A percentile compares a stretch with the other conserved stretches of the same genome.
Conservation (phyloP, 2,888 invertebrate genomes). For the Athalia cordata region DNA sequence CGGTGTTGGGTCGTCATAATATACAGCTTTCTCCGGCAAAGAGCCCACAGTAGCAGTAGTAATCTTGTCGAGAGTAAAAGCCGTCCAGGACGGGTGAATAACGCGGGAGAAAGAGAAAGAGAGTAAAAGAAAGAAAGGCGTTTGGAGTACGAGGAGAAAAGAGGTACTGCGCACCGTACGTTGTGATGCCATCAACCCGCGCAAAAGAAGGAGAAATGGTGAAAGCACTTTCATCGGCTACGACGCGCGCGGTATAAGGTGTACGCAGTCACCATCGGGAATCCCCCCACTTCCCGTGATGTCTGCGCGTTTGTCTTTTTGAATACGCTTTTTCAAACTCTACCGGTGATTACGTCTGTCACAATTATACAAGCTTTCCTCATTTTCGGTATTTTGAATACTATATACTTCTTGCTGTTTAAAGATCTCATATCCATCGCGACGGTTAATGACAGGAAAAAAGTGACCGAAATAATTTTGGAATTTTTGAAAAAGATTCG, state of each 20-base stretch:
- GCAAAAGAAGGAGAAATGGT: conserved; percentile 40
- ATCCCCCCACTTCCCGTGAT: no score
- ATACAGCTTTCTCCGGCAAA: conserved; percentile 64
- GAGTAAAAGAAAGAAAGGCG: conserved; percentile 51
- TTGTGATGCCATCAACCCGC: not conserved
- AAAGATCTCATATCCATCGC: no score
- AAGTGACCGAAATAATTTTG: no score
- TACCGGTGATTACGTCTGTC: no score
- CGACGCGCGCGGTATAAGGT: not conserved
- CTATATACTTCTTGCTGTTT: no score
- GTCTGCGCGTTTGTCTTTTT: no score
- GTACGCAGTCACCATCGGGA: no score
- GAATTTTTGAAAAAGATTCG: no score
- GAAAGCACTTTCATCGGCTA: conserved; percentile 41
- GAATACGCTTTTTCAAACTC: no score
- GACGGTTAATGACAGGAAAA: no score
- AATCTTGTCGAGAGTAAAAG: conserved; percentile 17
- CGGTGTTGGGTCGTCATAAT: conserved; percentile 48
- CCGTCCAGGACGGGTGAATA: conserved; percentile 27
- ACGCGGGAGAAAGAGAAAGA: conserved; percentile 44
- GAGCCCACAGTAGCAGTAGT: conserved; percentile 72
- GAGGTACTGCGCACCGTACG: conserved; percentile 27
- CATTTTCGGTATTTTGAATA: no score
- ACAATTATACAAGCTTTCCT: no score
- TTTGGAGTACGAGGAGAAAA: conserved; percentile 49